Evolutionary conservation across 2,113 vertebrate genomes (phyloP).

Genomic region (Dipodomys stephensi): DNA sequence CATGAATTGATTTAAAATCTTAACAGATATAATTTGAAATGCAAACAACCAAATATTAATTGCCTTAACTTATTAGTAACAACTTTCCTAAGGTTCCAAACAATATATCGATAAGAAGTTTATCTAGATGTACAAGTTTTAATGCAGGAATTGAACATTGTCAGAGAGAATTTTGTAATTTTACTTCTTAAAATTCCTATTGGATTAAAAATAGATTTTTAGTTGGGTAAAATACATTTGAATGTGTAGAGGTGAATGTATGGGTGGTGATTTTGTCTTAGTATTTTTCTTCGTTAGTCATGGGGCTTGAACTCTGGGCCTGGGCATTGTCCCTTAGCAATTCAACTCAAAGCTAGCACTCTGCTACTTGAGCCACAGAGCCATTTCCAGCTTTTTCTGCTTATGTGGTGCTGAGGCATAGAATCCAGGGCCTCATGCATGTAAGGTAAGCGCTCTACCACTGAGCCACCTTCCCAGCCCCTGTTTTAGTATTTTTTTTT

Average conservation of each 20-base stretch:
- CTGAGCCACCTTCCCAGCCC: no score
- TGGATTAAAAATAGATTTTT: neutral
- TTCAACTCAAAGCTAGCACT: no score
- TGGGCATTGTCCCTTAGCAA: no score
- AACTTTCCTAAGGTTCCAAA: neutral
- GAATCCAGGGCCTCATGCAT: no score
- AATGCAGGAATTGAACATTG: neutral
- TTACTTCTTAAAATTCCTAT: conserved; percentile 39
- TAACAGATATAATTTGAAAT: neutral
- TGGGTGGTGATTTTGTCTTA: neutral
- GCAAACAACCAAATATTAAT: neutral
- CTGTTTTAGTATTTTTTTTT: no score
- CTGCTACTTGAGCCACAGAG: no score
- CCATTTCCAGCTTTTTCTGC: no score
- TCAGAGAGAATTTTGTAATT: neutral
- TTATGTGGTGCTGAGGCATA: no score
- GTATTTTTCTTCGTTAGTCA: no score
- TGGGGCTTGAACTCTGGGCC: no score
- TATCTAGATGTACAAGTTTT: neutral
- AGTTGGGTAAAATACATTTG: no score
- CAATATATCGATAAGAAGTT: neutral
- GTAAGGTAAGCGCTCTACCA: no score
- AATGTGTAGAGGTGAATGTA: neutral
- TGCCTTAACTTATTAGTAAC: neutral
- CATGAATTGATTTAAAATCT: neutral